A percentile compares a stretch with the other conserved stretches of the same genome.
Evolutionary conservation across 1,140 invertebrate genomes (phyloP).

Genomic region (Diorhabda sublineata): DNA sequence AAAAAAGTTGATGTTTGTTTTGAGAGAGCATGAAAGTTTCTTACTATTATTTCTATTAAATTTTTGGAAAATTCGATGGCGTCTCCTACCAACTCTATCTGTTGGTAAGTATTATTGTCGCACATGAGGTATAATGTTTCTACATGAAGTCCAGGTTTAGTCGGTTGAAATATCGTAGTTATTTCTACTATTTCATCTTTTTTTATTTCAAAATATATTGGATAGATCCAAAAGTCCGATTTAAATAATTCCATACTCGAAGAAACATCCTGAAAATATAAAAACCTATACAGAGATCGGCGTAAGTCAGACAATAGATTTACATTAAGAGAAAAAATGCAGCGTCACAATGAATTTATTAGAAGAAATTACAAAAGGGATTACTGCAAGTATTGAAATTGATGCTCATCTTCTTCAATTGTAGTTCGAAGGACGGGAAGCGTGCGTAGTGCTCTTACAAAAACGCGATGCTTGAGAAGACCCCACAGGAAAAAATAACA

Average conservation of each 20-base stretch:
- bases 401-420: background rate
- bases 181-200: constrained; percentile 31
- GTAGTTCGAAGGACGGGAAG: background rate
- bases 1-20: no score
- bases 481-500: no score
- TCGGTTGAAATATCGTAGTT: constrained; percentile 29
- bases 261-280: constrained; percentile 25
- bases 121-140: constrained; percentile 31
- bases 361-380: background rate
- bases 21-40: background rate
- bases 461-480: no score
- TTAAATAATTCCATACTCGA: constrained; percentile 22
- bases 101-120: constrained; percentile 31
- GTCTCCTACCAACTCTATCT: constrained; percentile 34
- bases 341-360: background rate
- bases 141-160: constrained; percentile 22
- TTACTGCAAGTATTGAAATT: background rate
- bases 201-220: constrained; percentile 35
- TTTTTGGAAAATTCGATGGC: constrained; percentile 29
- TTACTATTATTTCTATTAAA: constrained; percentile 26
- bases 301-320: background rate
- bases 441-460: no score
- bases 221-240: constrained; percentile 30
- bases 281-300: background rate
- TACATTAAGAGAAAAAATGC: background rate